phyloP scores from a whole-genome alignment of 23 tunicate species.

The Ascidia mentula region DNA sequence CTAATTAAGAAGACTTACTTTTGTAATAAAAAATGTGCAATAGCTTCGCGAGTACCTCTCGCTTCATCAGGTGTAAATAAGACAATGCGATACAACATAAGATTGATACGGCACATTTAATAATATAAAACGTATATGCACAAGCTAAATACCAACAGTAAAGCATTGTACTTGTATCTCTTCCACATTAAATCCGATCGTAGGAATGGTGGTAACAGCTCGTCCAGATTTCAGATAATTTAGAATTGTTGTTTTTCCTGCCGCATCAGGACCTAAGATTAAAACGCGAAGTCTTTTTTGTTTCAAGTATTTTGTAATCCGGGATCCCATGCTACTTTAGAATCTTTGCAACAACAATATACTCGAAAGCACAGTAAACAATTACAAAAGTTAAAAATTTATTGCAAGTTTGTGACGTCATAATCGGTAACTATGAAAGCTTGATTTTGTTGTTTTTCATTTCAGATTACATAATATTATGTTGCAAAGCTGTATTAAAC shows the following conservation, averaged over 20 bases:
- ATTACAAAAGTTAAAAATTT: no score
- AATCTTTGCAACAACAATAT: no score
- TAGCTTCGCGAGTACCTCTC: no score
- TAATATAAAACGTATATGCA: not conserved
- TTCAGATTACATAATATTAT: not conserved
- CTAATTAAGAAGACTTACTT: no score
- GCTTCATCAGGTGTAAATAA: no score
- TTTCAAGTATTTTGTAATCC: not conserved
- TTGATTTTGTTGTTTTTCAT: not conserved
- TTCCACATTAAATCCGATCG: conserved; percentile 86
- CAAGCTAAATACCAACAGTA: not conserved
- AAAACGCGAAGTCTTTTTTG: conserved; percentile 22
- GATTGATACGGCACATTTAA: no score
- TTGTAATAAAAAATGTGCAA: no score
- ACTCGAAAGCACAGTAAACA: no score
- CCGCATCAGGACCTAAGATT: conserved; percentile 81
- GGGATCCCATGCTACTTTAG: not conserved
- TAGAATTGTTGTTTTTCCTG: conserved; percentile 83
- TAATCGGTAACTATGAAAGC: no score
- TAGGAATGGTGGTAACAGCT: conserved; percentile 57
- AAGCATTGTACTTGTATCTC: conserved; percentile 8
- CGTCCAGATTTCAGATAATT: conserved; percentile 56
- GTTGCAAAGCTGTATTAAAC: not conserved
- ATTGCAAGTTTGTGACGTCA: no score
- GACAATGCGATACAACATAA: no score